Evolutionary conservation across 2,888 invertebrate species (phyloP), one percentile per base, ranked within the genome.

Genomic region (Eupithecia dodoneata): DNA sequence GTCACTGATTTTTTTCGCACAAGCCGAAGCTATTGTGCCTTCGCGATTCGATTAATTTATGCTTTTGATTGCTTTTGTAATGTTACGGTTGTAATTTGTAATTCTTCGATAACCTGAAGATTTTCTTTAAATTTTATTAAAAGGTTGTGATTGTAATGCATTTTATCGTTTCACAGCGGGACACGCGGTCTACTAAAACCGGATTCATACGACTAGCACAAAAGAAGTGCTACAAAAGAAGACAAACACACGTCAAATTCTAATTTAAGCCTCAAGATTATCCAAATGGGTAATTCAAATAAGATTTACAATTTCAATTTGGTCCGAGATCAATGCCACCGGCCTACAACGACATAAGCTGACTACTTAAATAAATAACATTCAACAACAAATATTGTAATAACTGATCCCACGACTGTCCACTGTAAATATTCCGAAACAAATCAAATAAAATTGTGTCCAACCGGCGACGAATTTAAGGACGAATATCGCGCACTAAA

Each of bases 381-480:
- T 89, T 86, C 88, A 90, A 92, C 91, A 93, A 93, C 94, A 93
- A 94, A 94, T 94, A 93, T 94, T 93, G 92, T 93, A 93, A 93
- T 93, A 93, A 92, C 89, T 83, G 81, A 86, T 84, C 87, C 86
- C 85, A 85, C 81, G 82, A 85, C 71, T 80, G 80, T 80, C 81
- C 84, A 83, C 78, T 83, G 82, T 83, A 86, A 63, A 86, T 84
- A 81, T 86, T 85, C 79, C 75, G 75, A 83, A 80, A 79, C 80
- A 81, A 83, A 84, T 80, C 88, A 89, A 85, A 84, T 87, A 83
- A 91, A 91, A 91, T 83, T 90, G 85, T 84, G 82, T 84, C 86
- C 85, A 89, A 88, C 78, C 80, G 63, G 73, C 59, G 73, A 82
- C 79, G 76, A 71, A 73, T 82, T 87, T 90, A 92, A 89, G 87